Percentiles rank a stretch among this genome's conserved stretches.
Conservation (phyloP, 2,888 invertebrate species). For the Psylliodes chrysocephalus region DNA sequence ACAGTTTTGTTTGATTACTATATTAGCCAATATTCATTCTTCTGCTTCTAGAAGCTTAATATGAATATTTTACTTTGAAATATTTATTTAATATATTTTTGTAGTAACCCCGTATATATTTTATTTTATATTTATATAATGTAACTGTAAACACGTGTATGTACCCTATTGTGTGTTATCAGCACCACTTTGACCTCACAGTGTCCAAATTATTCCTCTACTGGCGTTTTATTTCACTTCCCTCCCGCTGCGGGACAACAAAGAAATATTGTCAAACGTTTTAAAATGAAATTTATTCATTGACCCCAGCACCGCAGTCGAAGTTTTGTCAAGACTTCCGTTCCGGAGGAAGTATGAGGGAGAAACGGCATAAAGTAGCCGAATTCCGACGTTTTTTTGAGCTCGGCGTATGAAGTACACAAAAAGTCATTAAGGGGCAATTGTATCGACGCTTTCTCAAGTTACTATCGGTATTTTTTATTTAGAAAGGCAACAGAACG, state of each 20-base stretch:
- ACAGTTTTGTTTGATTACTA: too few species aligned
- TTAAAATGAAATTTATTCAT: constrained; percentile 17
- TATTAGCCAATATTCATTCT: too few species aligned
- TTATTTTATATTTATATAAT: too few species aligned
- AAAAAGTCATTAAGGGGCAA: constrained; percentile 60
- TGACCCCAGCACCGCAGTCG: constrained; percentile 7
- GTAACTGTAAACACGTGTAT: neutral
- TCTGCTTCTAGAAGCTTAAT: too few species aligned
- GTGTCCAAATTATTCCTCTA: neutral
- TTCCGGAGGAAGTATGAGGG: constrained; percentile 24
- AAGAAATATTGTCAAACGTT: constrained; percentile 11
- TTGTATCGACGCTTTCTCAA: constrained; percentile 59
- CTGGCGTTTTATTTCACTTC: neutral
- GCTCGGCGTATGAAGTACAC: constrained; percentile 28
- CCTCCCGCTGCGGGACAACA: neutral
- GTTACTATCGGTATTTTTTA: constrained; percentile 61
- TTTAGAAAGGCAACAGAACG: constrained; percentile 53
- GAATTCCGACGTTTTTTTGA: constrained; percentile 32
- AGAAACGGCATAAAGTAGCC: constrained; percentile 17
- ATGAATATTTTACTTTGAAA: too few species aligned
- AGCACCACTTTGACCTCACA: neutral
- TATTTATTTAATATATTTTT: too few species aligned
- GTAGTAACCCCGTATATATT: too few species aligned
- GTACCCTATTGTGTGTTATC: neutral
- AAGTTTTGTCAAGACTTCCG: constrained; percentile 21